Conservation (phyloP, 2,888 invertebrate genomes). For the Beris morrisii region DNA sequence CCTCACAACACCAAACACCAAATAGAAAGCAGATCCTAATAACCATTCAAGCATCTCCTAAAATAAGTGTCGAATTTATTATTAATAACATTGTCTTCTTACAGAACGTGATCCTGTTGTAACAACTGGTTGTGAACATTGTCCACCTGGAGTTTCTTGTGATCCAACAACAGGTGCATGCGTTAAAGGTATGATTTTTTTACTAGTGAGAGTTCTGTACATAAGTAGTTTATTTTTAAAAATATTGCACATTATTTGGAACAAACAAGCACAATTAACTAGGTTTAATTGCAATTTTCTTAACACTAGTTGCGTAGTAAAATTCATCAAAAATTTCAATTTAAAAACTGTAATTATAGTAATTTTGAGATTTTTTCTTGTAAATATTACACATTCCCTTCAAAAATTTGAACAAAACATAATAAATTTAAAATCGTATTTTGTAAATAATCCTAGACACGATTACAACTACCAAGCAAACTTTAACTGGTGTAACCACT, state of each 20-base stretch:
- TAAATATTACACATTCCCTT: too few relatives aligned
- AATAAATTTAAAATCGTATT: conserved; percentile 22
- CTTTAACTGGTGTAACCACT: conserved; percentile 55
- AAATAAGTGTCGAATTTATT: too few relatives aligned
- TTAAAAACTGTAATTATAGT: too few relatives aligned
- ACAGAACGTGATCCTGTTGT: conserved; percentile 45
- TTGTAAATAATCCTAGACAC: conserved; percentile 42
- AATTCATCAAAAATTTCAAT: too few relatives aligned
- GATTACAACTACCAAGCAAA: conserved; percentile 50
- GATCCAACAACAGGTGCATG: conserved; percentile 80
- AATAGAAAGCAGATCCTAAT: too few relatives aligned
- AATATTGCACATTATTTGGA: conserved; percentile 13
- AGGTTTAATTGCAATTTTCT: too few relatives aligned
- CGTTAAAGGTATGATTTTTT: conserved; percentile 70
- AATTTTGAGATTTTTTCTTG: too few relatives aligned
- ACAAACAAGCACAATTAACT: conserved; percentile 6
- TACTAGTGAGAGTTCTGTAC: neutral
- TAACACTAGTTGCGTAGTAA: too few relatives aligned
- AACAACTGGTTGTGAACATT: conserved; percentile 68
- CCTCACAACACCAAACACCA: too few relatives aligned
- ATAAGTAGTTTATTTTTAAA: conserved; percentile 19
- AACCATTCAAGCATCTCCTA: too few relatives aligned
- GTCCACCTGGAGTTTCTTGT: conserved; percentile 76
- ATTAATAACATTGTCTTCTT: conserved; percentile 8
- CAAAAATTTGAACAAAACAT: too few relatives aligned